Conservation (phyloP, 2,113 vertebrate species). For the Perognathus longimembris region DNA sequence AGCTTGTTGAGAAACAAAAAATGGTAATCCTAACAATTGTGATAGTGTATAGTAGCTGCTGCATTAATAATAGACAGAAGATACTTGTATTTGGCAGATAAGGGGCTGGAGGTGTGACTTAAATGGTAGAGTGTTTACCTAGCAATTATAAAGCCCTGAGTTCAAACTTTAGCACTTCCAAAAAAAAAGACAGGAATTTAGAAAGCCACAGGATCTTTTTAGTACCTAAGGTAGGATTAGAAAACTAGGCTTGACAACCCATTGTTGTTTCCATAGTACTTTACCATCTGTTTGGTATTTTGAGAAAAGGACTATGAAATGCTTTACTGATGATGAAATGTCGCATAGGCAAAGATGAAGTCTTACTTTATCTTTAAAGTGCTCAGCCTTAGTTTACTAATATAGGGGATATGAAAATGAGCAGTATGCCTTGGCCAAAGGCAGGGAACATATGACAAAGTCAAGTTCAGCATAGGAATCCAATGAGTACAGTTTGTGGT, state of each 20-base stretch:
- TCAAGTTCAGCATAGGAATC: background rate
- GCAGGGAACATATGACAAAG: background rate
- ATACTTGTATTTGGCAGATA: background rate
- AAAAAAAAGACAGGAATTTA: conserved; percentile 44
- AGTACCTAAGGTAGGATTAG: conserved; percentile 13
- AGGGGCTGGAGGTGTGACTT: background rate
- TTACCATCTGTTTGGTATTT: background rate
- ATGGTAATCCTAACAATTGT: background rate
- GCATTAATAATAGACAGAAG: background rate
- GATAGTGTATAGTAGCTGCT: background rate
- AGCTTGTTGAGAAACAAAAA: conserved; percentile 17
- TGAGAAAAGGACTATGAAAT: conserved; percentile 25
- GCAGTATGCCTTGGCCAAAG: conserved; percentile 7
- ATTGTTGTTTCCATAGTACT: conserved; percentile 11
- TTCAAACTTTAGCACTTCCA: no score
- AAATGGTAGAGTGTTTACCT: no score
- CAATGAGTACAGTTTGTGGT: background rate
- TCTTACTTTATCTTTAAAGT: background rate
- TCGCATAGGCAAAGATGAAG: background rate
- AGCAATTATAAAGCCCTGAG: no score
- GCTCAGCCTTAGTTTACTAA: background rate
- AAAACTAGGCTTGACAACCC: conserved; percentile 7
- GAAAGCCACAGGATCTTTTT: background rate
- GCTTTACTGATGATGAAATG: conserved; percentile 39
- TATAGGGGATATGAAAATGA: conserved; percentile 28